Base-by-base conservation (phyloP, 1,140 invertebrate species). In the Cydia fagiglandana region DNA sequence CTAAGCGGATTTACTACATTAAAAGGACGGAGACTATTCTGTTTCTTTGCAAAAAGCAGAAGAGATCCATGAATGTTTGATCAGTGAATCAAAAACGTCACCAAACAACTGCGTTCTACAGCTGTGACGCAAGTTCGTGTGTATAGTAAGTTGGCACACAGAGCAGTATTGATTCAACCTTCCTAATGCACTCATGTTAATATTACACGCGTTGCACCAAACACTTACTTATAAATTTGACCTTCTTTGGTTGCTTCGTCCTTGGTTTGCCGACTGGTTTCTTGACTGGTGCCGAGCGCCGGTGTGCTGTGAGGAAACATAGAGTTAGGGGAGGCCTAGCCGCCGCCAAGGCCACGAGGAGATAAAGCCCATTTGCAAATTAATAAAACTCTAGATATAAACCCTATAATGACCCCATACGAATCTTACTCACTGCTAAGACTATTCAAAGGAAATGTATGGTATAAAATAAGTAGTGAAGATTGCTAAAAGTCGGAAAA, bases 221-320 rank as follows among this genome's bases (percentile, higher is more conserved):
- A 78, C 94, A 97, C 96, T 97, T 94, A 97, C 96, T 96, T 92
- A 97, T 96, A 89, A 97, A 97, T 94, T 97, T 97, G 70, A 97
- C 96, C 94, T 97, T 97, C 94, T 97, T 97, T 68, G 96, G 96
- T 86, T 96, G 96, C 91, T 96, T 96, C 79, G 96, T 96, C 89
- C 96, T 95, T 87, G 96, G 94, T 88, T 94, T 95, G 75, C 94
- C 94, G 80, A 94, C 95, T 88, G 95, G 95, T 93, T 97, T 97
- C 94, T 96, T 97, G 85, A 95, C 94, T 50, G 96, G 96, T 78
- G 94, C 94, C 82, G 94, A 94, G 90, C 95, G 94, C 88, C 96
- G 95, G 85, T 95, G 94, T 79, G 93, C 95, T 94, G 93, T 68
- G 78, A 75, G 84, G 79, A 82, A 76, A 81, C 34, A 24, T 76